Percentiles rank a stretch among this genome's conserved stretches.
Evolutionary conservation across 2,888 invertebrate genomes (phyloP).

Genomic region (Rhogogaster chlorosoma): DNA sequence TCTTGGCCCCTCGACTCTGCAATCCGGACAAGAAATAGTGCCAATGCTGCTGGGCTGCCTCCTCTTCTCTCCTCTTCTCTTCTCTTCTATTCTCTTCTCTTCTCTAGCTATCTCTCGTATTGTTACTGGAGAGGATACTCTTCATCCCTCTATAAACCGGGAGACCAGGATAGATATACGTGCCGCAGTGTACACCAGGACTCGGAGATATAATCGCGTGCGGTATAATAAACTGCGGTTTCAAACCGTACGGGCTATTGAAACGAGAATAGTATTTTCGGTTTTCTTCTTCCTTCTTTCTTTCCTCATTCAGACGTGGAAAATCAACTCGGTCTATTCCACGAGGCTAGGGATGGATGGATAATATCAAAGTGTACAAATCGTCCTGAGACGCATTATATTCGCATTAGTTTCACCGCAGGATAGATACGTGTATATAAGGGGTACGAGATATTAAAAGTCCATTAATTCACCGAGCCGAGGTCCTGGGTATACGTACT

Average conservation of each 20-base stretch:
- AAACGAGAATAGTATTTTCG: background rate
- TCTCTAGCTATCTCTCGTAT: background rate
- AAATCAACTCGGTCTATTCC: background rate
- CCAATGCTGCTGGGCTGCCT: constrained; percentile 6
- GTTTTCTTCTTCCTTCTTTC: background rate
- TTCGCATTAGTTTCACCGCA: constrained; percentile 28
- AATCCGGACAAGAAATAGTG: constrained; percentile 38
- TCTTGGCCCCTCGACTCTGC: constrained; percentile 28
- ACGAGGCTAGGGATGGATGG: background rate
- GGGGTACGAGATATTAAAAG: constrained; percentile 1
- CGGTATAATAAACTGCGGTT: background rate
- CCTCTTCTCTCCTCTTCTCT: too few species aligned
- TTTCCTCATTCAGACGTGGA: background rate
- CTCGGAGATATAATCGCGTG: background rate
- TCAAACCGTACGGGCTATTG: background rate
- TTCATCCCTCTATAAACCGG: background rate
- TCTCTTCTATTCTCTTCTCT: background rate
- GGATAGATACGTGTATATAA: background rate
- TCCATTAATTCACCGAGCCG: background rate
- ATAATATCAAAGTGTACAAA: background rate
- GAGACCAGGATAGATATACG: background rate
- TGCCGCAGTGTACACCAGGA: background rate
- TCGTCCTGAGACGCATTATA: constrained; percentile 14
- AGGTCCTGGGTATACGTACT: background rate
- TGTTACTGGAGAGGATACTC: constrained; percentile 12